These are phyloP conservation scores for Cairina moschata DNA, from an alignment of 2,113 vertebrate species.

Conservation along the genomic window DNA sequence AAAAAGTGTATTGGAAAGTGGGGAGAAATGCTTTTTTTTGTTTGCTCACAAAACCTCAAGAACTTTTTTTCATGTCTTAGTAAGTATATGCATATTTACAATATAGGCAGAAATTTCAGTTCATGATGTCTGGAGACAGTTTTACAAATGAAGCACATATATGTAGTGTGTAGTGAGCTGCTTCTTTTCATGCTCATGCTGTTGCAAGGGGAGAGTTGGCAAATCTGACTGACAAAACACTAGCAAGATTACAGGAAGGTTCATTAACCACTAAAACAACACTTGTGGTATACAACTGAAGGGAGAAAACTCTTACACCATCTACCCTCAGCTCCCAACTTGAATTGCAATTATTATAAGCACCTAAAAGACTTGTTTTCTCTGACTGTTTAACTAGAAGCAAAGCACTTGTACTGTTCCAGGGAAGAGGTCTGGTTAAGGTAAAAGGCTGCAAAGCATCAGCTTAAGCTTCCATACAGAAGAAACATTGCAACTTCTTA, in stretches of 20 bases:
- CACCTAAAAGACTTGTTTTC: conserved; percentile 6
- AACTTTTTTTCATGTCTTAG: neutral
- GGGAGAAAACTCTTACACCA: conserved; percentile 11
- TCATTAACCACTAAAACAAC: neutral
- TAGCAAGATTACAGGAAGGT: neutral
- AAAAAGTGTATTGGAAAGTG: neutral
- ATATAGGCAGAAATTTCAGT: neutral
- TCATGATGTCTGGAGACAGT: neutral
- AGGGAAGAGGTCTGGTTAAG: neutral
- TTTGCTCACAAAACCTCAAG: neutral
- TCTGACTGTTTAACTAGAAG: neutral
- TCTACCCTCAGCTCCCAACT: neutral
- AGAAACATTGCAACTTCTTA: neutral
- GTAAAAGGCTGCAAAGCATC: neutral
- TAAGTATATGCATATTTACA: neutral
- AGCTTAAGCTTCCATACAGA: neutral
- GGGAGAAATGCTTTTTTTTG: neutral
- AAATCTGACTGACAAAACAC: neutral
- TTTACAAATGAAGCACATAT: neutral
- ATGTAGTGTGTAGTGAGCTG: neutral
- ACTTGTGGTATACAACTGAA: neutral
- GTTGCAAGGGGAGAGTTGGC: neutral
- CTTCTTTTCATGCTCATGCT: neutral
- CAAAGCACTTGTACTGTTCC: neutral
- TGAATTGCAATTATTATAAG: conserved; percentile 31